Base-by-base conservation (phyloP, 2,113 vertebrate genomes). In the Balaenoptera acutorostrata region DNA sequence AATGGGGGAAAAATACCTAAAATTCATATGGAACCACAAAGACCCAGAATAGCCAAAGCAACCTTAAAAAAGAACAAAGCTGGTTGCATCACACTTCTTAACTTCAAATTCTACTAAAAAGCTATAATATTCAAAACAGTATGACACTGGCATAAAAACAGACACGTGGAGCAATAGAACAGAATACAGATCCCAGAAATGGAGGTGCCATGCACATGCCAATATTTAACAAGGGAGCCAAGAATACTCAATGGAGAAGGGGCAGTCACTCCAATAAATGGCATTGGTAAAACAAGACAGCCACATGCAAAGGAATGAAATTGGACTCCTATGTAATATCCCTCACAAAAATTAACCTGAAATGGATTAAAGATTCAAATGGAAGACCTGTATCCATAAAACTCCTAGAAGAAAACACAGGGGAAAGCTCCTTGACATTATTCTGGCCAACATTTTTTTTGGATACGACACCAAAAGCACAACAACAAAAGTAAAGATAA, bases 251-350 rank as follows among this genome's bases (percentile, higher is more conserved):
- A 17, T 44, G 39, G 25, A 46, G 39, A 44, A 44, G 29, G 25
- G 44, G 44, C 25, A 74, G 25, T 46, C 27, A 74, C 13, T 74
- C 41, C 14, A 74, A 74, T 31, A 31, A 74, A 46, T 46, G 41
- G 72, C 41, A 74, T 31, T 74, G 72, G 72, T 74, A 46, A 74
- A 74, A 46, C 41, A 74, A 46, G 41, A 46, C 29, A 31, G 25
- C 41, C 27, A 46, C 71, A 74, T 44, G 27, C 13, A 18, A 74
- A 17, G 14, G 14, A 44, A 74, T 44, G 7, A 29, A 46, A 29
- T 46, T 0, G 0, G 41, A 74, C 27, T 74, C 27, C 41, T 46
- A 29, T 25, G 13, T 44, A 44, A 31, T 14, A 74, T 0, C 27
- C 41, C 41, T 31, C 72, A 74, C 41, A 46, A 46, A 74, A 74